These are phyloP conservation scores for Abrostola triplasia DNA, from an alignment of 2,888 invertebrate species.

Conservation along the genomic window DNA sequence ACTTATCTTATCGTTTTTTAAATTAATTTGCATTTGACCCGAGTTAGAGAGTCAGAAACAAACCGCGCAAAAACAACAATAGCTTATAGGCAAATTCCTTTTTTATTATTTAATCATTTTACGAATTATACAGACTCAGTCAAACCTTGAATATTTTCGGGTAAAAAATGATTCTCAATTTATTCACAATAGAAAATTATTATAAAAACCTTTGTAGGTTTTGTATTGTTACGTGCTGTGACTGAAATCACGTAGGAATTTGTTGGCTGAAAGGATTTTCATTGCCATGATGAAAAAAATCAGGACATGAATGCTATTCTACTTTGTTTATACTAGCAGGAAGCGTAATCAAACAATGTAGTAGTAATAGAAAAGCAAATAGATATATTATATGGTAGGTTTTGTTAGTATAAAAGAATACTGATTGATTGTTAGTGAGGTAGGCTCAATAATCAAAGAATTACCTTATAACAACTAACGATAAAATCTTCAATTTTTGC, in stretches of 20 bases:
- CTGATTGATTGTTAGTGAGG: too few species aligned
- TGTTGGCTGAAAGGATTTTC: conserved; percentile 16
- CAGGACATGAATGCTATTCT: conserved; percentile 4
- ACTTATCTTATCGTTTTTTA: not conserved
- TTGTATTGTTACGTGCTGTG: conserved; percentile 27
- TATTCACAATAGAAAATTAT: conserved; percentile 31
- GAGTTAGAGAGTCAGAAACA: not conserved
- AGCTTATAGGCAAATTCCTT: not conserved
- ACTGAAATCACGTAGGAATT: conserved; percentile 40
- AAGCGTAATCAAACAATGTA: not conserved
- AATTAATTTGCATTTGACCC: not conserved
- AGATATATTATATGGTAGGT: too few species aligned
- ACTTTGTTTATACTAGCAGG: not conserved
- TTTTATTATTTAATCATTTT: conserved; percentile 21
- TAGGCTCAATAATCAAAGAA: too few species aligned
- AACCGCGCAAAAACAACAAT: conserved; percentile 14
- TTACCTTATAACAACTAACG: too few species aligned
- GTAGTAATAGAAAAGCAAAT: not conserved
- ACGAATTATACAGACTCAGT: conserved; percentile 18
- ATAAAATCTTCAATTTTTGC: too few species aligned
- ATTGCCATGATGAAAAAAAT: conserved; percentile 32
- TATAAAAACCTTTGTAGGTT: conserved; percentile 16
- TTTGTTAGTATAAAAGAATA: too few species aligned
- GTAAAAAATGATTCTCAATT: conserved; percentile 27
- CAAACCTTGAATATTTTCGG: conserved; percentile 34